These are phyloP conservation scores for Chaenogobius annularis DNA, from an alignment of 2,113 vertebrate species.

Conservation along the genomic window DNA sequence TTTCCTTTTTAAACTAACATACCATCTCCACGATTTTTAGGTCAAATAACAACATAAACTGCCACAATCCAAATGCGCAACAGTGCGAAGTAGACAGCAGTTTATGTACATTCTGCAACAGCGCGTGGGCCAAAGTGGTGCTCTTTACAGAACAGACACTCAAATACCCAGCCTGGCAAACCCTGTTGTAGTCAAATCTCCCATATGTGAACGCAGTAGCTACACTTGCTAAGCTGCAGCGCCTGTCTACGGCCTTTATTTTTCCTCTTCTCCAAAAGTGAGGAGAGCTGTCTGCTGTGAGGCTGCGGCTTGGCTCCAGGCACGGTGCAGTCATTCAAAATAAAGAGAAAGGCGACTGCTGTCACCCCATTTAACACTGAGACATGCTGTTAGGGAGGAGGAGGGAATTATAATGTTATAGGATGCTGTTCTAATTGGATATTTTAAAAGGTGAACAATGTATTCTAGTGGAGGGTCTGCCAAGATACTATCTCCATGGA, in stretches of 20 bases:
- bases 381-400: constrained; percentile 15
- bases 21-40: constrained; percentile 35
- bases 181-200: constrained; percentile 38
- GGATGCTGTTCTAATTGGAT: background rate
- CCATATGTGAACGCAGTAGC: constrained; percentile 31
- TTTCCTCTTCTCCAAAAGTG: constrained; percentile 34
- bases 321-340: constrained; percentile 62
- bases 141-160: constrained; percentile 29
- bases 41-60: constrained; percentile 50
- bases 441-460: background rate
- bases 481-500: too few species aligned
- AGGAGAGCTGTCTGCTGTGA: constrained; percentile 42
- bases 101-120: constrained; percentile 29
- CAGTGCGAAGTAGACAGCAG: constrained; percentile 28
- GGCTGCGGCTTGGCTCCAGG: constrained; percentile 41
- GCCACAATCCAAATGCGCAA: constrained; percentile 32
- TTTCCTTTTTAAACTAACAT: constrained; percentile 1
- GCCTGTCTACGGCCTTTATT: constrained; percentile 45
- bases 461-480: constrained; percentile 21
- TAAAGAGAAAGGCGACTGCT: constrained; percentile 45
- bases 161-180: constrained; percentile 35
- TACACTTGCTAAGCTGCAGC: constrained; percentile 43
- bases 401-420: constrained; percentile 7
- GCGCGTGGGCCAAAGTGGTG: constrained; percentile 38
- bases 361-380: constrained; percentile 42